Evolutionary conservation across 2,113 vertebrate genomes (phyloP).

Genomic region (Pollimyrus isidori): DNA sequence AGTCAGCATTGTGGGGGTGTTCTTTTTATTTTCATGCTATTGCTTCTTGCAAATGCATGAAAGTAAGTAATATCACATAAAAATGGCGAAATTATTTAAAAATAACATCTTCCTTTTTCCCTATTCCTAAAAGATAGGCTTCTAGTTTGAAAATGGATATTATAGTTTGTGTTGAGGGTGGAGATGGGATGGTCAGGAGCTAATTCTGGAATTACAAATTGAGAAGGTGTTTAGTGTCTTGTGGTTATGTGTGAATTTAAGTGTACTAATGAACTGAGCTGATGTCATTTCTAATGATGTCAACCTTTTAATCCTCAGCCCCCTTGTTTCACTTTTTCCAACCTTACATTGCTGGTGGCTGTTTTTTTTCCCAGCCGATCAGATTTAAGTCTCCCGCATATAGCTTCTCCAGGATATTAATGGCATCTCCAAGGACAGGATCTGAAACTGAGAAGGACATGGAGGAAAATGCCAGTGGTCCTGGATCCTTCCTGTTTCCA

Average conservation of each 20-base stretch:
- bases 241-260: not conserved
- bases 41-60: not conserved
- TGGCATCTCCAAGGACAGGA: slow-evolving; percentile 34
- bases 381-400: slow-evolving; percentile 42
- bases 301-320: not conserved
- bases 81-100: not conserved
- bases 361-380: not conserved
- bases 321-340: not conserved
- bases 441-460: slow-evolving; percentile 28
- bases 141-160: not conserved
- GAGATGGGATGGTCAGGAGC: not conserved
- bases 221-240: not conserved
- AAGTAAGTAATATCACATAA: not conserved
- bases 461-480: slow-evolving; percentile 35
- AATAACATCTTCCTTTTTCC: not conserved
- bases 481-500: not conserved
- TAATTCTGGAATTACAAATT: not conserved
- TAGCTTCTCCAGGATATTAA: slow-evolving; percentile 52
- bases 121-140: not conserved
- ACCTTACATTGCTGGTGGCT: not conserved
- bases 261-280: not conserved
- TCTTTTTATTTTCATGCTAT: not conserved
- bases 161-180: not conserved
- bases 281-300: not conserved
- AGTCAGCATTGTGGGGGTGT: not conserved